These are phyloP conservation scores for Paracanthobrama guichenoti DNA, from an alignment of 2,113 vertebrate genomes.

Conservation along the genomic window DNA sequence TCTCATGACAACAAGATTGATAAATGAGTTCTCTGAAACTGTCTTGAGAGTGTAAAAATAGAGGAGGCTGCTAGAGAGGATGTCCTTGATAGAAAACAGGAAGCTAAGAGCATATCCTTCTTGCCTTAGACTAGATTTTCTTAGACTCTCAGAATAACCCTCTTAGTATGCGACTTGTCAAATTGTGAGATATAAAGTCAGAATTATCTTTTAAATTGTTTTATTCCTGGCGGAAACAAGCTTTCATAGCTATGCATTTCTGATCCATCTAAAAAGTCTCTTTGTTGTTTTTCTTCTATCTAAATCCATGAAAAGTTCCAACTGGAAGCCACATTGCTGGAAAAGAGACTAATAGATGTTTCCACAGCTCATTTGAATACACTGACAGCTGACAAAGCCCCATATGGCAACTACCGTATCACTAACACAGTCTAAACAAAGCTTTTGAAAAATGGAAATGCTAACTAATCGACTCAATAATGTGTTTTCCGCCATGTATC, in stretches of 20 bases:
- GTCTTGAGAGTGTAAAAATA: conserved; percentile 39
- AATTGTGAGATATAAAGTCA: neutral
- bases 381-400: neutral
- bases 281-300: neutral
- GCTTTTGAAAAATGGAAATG: neutral
- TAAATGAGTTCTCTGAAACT: neutral
- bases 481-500: conserved; percentile 7
- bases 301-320: neutral
- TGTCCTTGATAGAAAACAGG: conserved; percentile 50
- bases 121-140: neutral
- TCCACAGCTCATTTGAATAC: conserved; percentile 14
- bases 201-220: too few species aligned
- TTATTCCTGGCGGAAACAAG: too few species aligned
- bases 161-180: neutral
- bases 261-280: neutral
- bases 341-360: conserved; percentile 8
- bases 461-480: neutral
- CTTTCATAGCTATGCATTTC: neutral
- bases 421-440: neutral
- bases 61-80: conserved; percentile 18
- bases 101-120: conserved; percentile 41
- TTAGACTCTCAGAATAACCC: neutral
- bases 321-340: neutral
- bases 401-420: neutral
- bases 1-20: neutral